These are phyloP conservation scores for Trigoniulus corallinus DNA, from an alignment of 1,140 invertebrate genomes.

Conservation along the genomic window DNA sequence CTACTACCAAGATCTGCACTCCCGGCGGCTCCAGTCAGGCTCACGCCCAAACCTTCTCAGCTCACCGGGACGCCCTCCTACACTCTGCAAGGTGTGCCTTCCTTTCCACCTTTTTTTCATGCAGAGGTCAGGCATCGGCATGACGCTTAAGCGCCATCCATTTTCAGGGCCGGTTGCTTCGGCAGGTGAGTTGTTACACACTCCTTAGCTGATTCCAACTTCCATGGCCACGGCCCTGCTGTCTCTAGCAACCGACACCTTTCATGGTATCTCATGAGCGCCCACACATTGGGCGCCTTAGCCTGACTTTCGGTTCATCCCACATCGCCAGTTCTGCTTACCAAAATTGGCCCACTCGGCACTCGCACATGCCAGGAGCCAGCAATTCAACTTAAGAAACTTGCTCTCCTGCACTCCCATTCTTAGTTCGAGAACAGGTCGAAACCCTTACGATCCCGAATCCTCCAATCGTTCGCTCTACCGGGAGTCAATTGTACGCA, in stretches of 20 bases:
- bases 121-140: constrained; percentile 49
- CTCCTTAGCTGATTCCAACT: constrained; percentile 76
- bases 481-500: constrained; percentile 32
- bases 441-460: constrained; percentile 54
- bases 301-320: constrained; percentile 62
- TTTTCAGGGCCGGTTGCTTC: constrained; percentile 80
- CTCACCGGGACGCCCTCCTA: not conserved
- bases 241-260: constrained; percentile 33
- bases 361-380: constrained; percentile 34
- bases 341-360: constrained; percentile 76
- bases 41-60: not conserved
- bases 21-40: no score
- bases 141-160: constrained; percentile 67
- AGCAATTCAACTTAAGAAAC: no score
- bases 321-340: constrained; percentile 82
- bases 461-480: constrained; percentile 77
- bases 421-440: constrained; percentile 83
- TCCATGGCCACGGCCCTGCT: constrained; percentile 80
- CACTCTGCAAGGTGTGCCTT: not conserved
- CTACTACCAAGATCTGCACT: no score
- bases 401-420: no score
- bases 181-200: constrained; percentile 80
- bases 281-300: constrained; percentile 32
- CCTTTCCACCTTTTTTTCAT: no score
- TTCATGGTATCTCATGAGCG: constrained; percentile 31